Evolutionary conservation across 2,797 vertebrate species (phyloP).

Genomic region (Brachyrhaphis roseni): DNA sequence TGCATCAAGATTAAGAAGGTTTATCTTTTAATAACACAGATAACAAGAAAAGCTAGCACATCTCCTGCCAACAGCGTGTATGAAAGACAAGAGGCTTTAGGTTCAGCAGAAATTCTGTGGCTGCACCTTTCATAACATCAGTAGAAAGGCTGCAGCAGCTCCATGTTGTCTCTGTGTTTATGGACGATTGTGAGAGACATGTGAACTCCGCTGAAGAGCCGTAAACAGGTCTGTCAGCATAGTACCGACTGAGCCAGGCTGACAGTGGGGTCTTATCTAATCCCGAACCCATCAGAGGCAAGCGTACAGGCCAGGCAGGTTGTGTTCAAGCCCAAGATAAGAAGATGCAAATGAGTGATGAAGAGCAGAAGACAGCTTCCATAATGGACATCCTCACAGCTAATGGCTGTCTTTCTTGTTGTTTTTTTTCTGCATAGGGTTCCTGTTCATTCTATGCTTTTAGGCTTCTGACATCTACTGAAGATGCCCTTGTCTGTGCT

Average conservation of each 20-base stretch:
- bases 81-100: constrained; percentile 54
- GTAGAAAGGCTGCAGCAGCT: constrained; percentile 45
- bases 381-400: constrained; percentile 48
- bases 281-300: constrained; percentile 53
- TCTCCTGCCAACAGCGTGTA: constrained; percentile 35
- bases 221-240: constrained; percentile 74
- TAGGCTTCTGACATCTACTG: constrained; percentile 12
- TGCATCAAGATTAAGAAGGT: constrained; percentile 26
- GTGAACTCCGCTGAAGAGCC: constrained; percentile 65
- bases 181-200: constrained; percentile 60
- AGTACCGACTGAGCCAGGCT: constrained; percentile 53
- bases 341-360: constrained; percentile 47
- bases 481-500: constrained; percentile 17
- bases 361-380: constrained; percentile 26
- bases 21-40: constrained; percentile 61
- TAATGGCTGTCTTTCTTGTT: constrained; percentile 15
- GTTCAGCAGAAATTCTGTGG: constrained; percentile 31
- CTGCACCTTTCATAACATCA: constrained; percentile 63
- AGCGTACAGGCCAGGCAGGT: constrained; percentile 34
- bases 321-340: constrained; percentile 64
- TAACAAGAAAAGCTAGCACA: constrained; percentile 46
- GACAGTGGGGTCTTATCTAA: constrained; percentile 76
- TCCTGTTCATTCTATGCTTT: constrained; percentile 25
- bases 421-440: constrained; percentile 20
- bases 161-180: constrained; percentile 51